Percentiles rank a stretch among this genome's conserved stretches.
These are phyloP conservation scores for Gasterosteus aculeatus DNA, from an alignment of 2,113 vertebrate genomes.

Conservation along the genomic window DNA sequence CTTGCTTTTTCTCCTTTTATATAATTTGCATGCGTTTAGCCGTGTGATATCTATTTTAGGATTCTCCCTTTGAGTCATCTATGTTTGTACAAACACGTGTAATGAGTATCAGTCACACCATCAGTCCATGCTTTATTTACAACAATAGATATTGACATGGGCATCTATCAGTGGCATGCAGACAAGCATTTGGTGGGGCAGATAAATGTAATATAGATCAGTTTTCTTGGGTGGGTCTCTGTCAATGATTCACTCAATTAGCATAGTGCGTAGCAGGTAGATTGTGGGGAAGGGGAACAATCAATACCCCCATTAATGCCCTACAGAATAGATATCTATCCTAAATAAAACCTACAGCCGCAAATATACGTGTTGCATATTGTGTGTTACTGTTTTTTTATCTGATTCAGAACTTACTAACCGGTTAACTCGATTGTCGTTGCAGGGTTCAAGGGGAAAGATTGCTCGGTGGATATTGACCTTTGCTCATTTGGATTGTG, in stretches of 20 bases:
- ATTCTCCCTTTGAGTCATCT: conserved; percentile 22
- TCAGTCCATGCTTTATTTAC: conserved; percentile 76
- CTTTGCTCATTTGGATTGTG: conserved; percentile 74
- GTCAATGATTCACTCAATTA: conserved; percentile 80
- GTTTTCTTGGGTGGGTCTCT: conserved; percentile 64
- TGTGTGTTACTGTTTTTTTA: conserved; percentile 28
- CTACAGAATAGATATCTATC: conserved; percentile 70
- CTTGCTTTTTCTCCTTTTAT: background rate
- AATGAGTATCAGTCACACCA: conserved; percentile 40
- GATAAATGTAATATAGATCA: conserved; percentile 82
- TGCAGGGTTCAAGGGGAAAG: conserved; percentile 73
- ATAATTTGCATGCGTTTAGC: background rate
- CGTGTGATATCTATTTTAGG: conserved; percentile 30
- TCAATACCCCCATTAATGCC: conserved; percentile 79
- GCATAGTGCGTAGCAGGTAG: conserved; percentile 78
- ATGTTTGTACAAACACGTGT: conserved; percentile 29
- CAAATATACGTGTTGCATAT: conserved; percentile 48
- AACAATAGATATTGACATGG: conserved; percentile 71
- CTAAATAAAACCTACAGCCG: conserved; percentile 71
- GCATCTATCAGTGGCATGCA: conserved; percentile 75
- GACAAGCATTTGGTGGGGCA: conserved; percentile 58
- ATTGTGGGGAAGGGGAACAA: conserved; percentile 50
- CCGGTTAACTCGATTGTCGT: conserved; percentile 4
- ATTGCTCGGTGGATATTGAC: conserved; percentile 74
- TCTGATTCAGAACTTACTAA: conserved; percentile 2